Evolutionary conservation across 53 echinoderm and acorn worm species (phyloP), one percentile per base, ranked within the genome.

Genomic region (Echinometra lucunter): DNA sequence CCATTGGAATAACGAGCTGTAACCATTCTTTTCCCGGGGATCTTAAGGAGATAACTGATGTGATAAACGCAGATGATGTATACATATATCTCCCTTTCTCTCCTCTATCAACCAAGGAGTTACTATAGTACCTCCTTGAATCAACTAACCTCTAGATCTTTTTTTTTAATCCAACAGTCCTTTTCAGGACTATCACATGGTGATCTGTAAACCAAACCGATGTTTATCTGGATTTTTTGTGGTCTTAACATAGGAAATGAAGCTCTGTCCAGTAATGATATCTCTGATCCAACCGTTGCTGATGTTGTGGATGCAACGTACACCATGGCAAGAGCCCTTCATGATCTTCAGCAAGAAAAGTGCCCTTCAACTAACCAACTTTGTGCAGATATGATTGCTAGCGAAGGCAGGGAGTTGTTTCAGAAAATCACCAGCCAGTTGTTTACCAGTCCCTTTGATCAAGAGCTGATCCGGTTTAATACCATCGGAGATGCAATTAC

Each of bases 301-400:
- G 95, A 97, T 66, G 96, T 96, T 27, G 95, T 98, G 25, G 98
- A 98, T 47, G 96, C 96, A 7, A 96, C 97, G 37, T 96, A 96
- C 78, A 94, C 96, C 21, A 83, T 98, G 55, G 98, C 96, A 13
- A 60, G 58, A 19, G 96, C 95, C 21, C 91, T 98, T 15, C 49
- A 97, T 2, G 53, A 56, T 21, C 45, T 98, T 30, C 97, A 97
- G 32, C 17, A 57, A 15, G 10, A 35, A 27, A 45, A 58, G 55
- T 98, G 97, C 57, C 92, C 95, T 8, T 58, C 67, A 7, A 55
- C 90, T 38, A 27, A 42, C 35, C 89, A 92, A n/a, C 94, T 98
- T 53, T 98, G 98, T 45, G 56, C 81, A 6, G 96, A 95, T 8
- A 96, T 98, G 96, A 80, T 92, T 27, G 18, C 32, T 18, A 56